phyloP scores from a whole-genome alignment of 2,797 vertebrate genomes.

The Delichon dasypus region DNA sequence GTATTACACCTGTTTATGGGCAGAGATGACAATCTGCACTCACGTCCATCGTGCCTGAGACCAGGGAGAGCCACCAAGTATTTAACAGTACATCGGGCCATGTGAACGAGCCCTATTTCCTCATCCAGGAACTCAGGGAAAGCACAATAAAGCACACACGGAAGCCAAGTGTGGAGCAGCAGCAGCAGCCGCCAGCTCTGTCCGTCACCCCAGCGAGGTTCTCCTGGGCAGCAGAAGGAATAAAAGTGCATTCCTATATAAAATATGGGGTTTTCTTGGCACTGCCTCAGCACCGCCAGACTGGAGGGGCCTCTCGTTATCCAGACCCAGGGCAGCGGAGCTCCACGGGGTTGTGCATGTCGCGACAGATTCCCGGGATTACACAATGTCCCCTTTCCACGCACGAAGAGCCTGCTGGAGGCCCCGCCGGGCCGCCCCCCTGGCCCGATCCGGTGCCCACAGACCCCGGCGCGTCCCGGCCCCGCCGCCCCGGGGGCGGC shows the following conservation, averaged over 20 bases:
- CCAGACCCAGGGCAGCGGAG: neutral
- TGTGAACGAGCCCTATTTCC: neutral
- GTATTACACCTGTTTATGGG: neutral
- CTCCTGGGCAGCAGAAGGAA: neutral
- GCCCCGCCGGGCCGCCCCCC: too few relatives aligned
- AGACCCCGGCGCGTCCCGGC: neutral
- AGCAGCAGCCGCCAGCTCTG: neutral
- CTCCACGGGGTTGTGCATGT: neutral
- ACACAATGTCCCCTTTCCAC: neutral
- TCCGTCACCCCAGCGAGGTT: neutral
- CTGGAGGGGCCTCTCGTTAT: neutral
- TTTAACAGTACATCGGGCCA: neutral
- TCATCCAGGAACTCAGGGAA: neutral
- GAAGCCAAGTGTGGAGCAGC: neutral
- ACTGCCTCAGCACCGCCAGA: neutral
- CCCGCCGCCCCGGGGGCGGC: neutral
- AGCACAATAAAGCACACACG: neutral
- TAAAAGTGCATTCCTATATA: neutral
- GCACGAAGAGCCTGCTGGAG: neutral
- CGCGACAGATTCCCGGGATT: neutral
- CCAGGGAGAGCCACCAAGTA: neutral
- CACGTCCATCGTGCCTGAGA: neutral
- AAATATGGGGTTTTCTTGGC: neutral
- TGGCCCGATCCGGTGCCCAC: neutral
- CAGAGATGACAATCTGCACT: fast-evolving